Evolutionary conservation across 2,797 vertebrate species (phyloP).

Genomic region (Siniperca undulata): DNA sequence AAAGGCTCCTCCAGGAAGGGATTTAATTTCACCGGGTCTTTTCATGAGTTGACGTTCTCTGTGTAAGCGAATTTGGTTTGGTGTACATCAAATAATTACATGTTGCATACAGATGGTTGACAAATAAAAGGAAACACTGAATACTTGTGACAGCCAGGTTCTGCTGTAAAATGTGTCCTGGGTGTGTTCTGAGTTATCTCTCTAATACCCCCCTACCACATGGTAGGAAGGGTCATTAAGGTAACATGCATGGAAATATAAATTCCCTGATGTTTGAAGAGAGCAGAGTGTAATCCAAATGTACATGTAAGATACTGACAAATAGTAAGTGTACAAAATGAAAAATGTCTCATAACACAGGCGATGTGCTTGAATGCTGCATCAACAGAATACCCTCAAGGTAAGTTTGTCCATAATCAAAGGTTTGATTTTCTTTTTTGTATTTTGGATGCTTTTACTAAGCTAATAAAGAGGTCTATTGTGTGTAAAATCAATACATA

Average conservation of each 20-base stretch:
- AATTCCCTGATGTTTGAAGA: no score
- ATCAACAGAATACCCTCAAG: no score
- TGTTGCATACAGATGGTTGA: neutral
- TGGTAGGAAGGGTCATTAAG: neutral
- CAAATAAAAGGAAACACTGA: neutral
- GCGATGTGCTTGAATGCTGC: conserved; percentile 4
- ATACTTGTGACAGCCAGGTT: neutral
- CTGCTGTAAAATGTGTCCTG: no score
- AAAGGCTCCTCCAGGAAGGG: conserved; percentile 3
- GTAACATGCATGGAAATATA: neutral
- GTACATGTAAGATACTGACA: no score
- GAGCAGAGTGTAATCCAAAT: no score
- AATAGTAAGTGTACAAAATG: neutral
- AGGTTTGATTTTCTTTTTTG: neutral
- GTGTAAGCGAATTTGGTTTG: neutral
- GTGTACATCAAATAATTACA: neutral
- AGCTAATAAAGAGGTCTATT: neutral
- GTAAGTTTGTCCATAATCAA: neutral
- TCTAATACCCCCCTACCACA: no score
- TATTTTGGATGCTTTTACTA: neutral
- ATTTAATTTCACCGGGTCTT: neutral
- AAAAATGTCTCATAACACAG: neutral
- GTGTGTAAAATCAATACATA: neutral
- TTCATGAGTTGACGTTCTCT: neutral
- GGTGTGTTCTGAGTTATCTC: no score